Evolutionary conservation across 2,113 vertebrate species (phyloP).

Genomic region (Chauna torquata): DNA sequence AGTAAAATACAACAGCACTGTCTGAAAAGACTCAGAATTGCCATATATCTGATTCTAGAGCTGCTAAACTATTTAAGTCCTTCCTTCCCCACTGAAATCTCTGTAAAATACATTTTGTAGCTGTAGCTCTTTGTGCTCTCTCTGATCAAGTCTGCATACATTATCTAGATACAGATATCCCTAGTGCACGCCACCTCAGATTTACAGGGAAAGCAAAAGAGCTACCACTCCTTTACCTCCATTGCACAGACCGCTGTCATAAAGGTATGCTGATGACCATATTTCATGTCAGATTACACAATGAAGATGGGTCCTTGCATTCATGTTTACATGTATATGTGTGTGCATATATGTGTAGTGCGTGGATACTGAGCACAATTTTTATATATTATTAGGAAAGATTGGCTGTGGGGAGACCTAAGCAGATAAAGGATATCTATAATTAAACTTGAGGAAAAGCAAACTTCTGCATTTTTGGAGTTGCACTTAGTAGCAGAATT

Average conservation of each 20-base stretch:
- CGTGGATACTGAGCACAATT: not conserved
- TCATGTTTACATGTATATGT: not conserved
- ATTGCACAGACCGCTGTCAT: not conserved
- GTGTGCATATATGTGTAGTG: not conserved
- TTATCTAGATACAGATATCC: not conserved
- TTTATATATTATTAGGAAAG: not conserved
- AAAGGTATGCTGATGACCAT: not conserved
- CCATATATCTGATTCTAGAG: not conserved
- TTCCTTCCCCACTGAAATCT: not conserved
- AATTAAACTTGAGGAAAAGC: not conserved
- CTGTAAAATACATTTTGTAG: not conserved
- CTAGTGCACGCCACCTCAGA: not conserved
- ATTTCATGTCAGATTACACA: not conserved
- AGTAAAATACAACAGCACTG: not conserved
- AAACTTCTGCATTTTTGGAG: not conserved
- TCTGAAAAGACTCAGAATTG: not conserved
- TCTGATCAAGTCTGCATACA: not conserved
- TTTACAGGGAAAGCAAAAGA: not conserved
- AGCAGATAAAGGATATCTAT: not conserved
- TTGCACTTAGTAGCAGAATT: conserved; percentile 17
- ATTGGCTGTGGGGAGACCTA: not conserved
- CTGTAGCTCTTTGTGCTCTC: not conserved
- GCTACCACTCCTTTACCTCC: not conserved
- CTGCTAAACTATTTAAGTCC: not conserved
- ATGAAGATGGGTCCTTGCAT: not conserved